Conservation (phyloP, 2,113 vertebrate genomes). For the Daboia siamensis region DNA sequence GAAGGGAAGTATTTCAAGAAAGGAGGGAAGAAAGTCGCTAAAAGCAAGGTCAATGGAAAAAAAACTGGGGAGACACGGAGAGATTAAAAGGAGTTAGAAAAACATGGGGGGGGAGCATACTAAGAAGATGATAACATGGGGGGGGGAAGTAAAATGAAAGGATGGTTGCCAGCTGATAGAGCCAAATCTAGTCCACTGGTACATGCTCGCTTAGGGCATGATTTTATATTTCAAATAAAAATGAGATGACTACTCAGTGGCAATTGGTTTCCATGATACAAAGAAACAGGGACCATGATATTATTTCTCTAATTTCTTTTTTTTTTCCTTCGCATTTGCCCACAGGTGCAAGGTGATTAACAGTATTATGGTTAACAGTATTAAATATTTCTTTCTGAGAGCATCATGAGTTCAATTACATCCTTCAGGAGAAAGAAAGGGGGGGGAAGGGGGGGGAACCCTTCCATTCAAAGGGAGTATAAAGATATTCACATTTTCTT, state of each 20-base stretch:
- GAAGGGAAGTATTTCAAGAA: constrained; percentile 42
- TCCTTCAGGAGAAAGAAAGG: not conserved
- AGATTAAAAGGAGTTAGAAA: constrained; percentile 34
- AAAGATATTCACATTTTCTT: not conserved
- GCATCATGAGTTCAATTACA: not conserved
- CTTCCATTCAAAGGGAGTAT: not conserved
- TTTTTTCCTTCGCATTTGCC: not conserved
- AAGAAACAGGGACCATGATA: not conserved
- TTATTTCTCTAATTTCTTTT: not conserved
- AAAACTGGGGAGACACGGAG: constrained; percentile 1
- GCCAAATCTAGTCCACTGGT: not conserved
- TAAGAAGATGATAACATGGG: not conserved
- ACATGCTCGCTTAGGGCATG: constrained; percentile 27
- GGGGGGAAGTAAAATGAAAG: constrained; percentile 4
- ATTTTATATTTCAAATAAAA: constrained; percentile 36
- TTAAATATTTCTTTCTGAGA: not conserved
- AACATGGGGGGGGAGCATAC: not conserved
- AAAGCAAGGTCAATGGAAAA: constrained; percentile 29
- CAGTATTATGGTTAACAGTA: not conserved
- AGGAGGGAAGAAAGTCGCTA: constrained; percentile 22
- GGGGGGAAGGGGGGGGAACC: rapidly evolving
- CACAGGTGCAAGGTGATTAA: not conserved
- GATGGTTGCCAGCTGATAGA: not conserved
- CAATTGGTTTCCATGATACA: not conserved
- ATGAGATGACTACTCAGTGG: constrained; percentile 56